phyloP scores from a whole-genome alignment of 1,140 invertebrate genomes.

The Eupeodes corollae region DNA sequence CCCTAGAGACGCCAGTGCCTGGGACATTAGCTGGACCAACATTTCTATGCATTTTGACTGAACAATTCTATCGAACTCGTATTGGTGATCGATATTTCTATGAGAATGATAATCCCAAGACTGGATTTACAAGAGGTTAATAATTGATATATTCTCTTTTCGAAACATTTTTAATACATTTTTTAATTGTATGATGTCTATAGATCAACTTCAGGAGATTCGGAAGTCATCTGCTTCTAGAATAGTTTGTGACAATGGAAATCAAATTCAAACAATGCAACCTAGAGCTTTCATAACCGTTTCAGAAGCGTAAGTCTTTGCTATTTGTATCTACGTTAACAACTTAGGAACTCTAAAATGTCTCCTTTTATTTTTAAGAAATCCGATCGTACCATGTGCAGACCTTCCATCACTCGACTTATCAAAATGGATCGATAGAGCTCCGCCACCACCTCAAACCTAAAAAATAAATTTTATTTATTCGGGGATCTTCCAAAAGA shows the following conservation, averaged over 20 bases:
- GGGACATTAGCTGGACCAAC: constrained; percentile 78
- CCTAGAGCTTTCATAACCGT: constrained; percentile 48
- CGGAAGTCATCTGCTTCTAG: constrained; percentile 68
- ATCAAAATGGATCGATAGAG: constrained; percentile 38
- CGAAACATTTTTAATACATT: neutral
- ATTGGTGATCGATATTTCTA: constrained; percentile 76
- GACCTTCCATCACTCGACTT: constrained; percentile 53
- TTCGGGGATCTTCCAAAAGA: too few relatives aligned
- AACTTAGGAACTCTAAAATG: too few relatives aligned
- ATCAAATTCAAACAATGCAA: constrained; percentile 59
- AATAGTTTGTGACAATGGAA: constrained; percentile 77
- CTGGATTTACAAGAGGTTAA: constrained; percentile 61
- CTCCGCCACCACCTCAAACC: too few relatives aligned
- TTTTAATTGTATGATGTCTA: constrained; percentile 10
- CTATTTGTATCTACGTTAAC: too few relatives aligned
- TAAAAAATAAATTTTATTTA: too few relatives aligned
- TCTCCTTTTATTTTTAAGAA: constrained; percentile 41
- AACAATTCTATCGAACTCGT: constrained; percentile 74
- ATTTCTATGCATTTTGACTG: constrained; percentile 76
- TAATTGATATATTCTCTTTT: neutral
- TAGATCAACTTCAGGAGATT: constrained; percentile 76
- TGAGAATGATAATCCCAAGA: constrained; percentile 52
- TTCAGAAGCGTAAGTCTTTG: constrained; percentile 43
- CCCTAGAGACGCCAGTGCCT: constrained; percentile 61
- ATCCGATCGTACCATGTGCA: constrained; percentile 51